Evolutionary conservation across 2,888 invertebrate species (phyloP), one percentile per base, ranked within the genome.

Genomic region (Amiota communis): DNA sequence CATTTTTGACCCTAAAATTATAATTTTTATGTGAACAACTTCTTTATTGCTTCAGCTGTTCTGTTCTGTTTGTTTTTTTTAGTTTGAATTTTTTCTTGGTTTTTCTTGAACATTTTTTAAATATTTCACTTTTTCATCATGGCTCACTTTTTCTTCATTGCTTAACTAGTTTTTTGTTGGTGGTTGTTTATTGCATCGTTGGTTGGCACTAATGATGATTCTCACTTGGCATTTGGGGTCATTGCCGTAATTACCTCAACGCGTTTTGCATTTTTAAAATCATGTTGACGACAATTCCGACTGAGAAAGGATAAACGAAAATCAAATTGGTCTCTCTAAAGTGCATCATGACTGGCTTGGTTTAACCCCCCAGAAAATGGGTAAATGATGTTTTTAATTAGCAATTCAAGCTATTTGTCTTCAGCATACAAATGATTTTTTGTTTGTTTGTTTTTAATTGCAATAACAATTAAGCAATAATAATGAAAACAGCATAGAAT

Each of bases 351-450:
- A 6, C 36, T 36, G 36, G 36, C 8, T 36, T 36, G 36, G 36
- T 36, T 36, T 6, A 2, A 6, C 2, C 36, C 36, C 36, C 36
- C 36, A 36, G 36, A 36, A 36, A 75, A 75, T 72, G 63, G 63
- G 63, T 46, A 23, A 63, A 63, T 75, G 75, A 75, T 77, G 68
- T 74, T 79, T 79, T 79, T 79, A 79, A 79, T 79, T 79, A 77
- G 75, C 77, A 77, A 76, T 75, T 77, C 77, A 76, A 73, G 77
- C 75, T 77, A 20, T 70, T 36, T 36, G 63, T 63, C 63, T 36
- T 75, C 73, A 73, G 79, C 79, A 77, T 77, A 76, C 75, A 79
- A 77, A 79, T 79, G 79, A 23, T 23, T 23, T 23, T 23, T 23
- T n/a, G n/a, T n/a, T 36, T 36, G 36, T 36, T 36, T 73, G 77